phyloP scores from a whole-genome alignment of 1,140 invertebrate species.

The Musca domestica region DNA sequence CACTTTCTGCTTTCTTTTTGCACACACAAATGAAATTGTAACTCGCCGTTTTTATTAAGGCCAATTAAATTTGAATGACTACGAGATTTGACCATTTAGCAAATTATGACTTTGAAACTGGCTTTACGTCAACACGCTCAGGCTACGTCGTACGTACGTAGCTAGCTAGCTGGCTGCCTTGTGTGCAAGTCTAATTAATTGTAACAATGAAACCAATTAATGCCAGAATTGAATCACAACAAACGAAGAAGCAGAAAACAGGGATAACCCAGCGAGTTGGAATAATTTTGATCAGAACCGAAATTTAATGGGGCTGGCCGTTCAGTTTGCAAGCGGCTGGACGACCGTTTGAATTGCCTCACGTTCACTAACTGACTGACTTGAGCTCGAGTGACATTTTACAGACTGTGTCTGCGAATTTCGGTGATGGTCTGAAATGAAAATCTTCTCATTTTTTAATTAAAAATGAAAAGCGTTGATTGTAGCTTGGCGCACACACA shows the following conservation, averaged over 20 bases:
- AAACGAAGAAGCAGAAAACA: neutral
- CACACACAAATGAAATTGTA: constrained; percentile 2
- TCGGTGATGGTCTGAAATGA: neutral
- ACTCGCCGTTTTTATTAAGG: constrained; percentile 8
- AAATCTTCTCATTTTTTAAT: constrained; percentile 9
- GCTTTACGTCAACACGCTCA: neutral
- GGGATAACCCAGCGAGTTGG: neutral
- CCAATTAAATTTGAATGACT: constrained; percentile 3
- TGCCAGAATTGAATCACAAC: neutral
- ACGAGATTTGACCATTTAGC: neutral
- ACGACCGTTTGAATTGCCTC: neutral
- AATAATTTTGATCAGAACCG: neutral
- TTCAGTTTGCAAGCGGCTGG: neutral
- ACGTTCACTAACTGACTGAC: constrained; percentile 3
- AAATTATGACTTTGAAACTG: constrained; percentile 8
- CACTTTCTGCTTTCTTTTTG: neutral
- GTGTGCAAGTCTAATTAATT: neutral
- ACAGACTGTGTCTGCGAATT: neutral
- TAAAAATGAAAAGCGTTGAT: constrained; percentile 19
- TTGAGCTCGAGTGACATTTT: neutral
- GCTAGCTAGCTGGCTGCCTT: neutral
- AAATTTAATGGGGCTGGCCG: neutral
- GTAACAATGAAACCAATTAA: constrained; percentile 11
- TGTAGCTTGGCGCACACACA: neutral
- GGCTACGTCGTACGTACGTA: neutral